phyloP scores from a whole-genome alignment of 30 jellyfish, hydroid and myxozoan genomes.

The Pseudorhiza aurosa region DNA sequence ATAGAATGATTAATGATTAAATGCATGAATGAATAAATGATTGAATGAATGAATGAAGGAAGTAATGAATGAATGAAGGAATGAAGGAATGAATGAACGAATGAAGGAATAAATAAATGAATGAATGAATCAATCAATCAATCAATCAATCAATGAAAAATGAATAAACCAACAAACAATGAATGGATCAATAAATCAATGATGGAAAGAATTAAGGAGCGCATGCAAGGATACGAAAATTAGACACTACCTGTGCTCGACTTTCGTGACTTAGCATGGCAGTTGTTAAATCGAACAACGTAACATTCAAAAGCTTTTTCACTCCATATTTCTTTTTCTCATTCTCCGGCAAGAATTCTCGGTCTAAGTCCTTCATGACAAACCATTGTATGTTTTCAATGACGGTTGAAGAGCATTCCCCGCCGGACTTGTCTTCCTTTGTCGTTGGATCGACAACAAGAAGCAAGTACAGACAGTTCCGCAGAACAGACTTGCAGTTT shows the following conservation, averaged over 20 bases:
- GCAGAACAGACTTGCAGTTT: slow-evolving; percentile 29
- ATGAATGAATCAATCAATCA: no score
- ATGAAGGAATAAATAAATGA: no score
- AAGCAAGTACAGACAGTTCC: slow-evolving; percentile 23
- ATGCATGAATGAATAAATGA: no score
- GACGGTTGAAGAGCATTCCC: neutral
- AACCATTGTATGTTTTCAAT: slow-evolving; percentile 7
- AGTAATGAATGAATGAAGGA: no score
- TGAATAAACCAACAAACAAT: no score
- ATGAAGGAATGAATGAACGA: no score
- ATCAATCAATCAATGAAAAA: no score
- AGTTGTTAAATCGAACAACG: slow-evolving; percentile 4
- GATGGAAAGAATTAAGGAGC: neutral
- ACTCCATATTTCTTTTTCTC: slow-evolving; percentile 3
- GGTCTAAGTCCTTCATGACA: slow-evolving; percentile 30
- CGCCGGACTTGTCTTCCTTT: neutral
- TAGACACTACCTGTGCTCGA: slow-evolving; percentile 33
- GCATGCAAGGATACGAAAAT: no score
- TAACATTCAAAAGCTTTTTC: neutral
- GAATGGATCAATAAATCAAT: no score
- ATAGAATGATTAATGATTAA: no score
- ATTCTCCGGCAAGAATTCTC: slow-evolving; percentile 1
- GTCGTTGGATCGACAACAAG: slow-evolving; percentile 18
- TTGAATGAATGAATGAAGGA: no score
- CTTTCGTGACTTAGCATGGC: neutral